Base-by-base conservation (phyloP, 2,888 invertebrate species). In the Philonicus albiceps region DNA sequence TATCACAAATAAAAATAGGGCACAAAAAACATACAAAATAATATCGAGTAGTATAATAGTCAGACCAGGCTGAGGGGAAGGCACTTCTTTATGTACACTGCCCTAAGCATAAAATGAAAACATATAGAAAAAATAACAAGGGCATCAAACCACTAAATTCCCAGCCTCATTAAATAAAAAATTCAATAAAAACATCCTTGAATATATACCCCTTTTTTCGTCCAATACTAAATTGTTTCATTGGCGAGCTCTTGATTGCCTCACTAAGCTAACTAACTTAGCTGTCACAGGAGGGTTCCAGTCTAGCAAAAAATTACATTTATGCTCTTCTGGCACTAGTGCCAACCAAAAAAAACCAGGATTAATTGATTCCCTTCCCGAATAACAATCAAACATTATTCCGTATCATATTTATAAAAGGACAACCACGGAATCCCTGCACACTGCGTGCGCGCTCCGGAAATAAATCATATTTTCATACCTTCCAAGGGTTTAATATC, bases 1-100 rank as follows among this genome's bases (percentile, higher is more conserved):
- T 83, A 83, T 81, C 64, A 83, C 83, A 83, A 83, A 83, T 64
- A 83, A 83, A 55, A 83, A 40, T n/a, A n/a, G n/a, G n/a, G n/a
- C 19, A 64, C 3, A 27, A n/a, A 16, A 43, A 16, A 22, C n/a
- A n/a, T n/a, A n/a, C n/a, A 64, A 22, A 83, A 22, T 13, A n/a
- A 31, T 27, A 27, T 34, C 83, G 30, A 30, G 13, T 49, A 53
- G 83, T 19, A 83, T 78, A 80, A 80, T 31, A 34, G 34, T 8
- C 30, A n/a, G 19, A 30, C n/a, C 31, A 2, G 0, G 40, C 40
- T 13, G 55, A 81, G 81, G 81, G 49, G 81, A 31, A 13, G 30
- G n/a, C n/a, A 49, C 19, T 49, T 49, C 49, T 49, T 49, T 49
- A n/a, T 49, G 16, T 3, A 16, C 43, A 43, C 43, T 43, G 43